Percentiles rank a stretch among this genome's conserved stretches.
Evolutionary conservation across 2,888 invertebrate genomes (phyloP).

Genomic region (Rhamnusium bicolor): DNA sequence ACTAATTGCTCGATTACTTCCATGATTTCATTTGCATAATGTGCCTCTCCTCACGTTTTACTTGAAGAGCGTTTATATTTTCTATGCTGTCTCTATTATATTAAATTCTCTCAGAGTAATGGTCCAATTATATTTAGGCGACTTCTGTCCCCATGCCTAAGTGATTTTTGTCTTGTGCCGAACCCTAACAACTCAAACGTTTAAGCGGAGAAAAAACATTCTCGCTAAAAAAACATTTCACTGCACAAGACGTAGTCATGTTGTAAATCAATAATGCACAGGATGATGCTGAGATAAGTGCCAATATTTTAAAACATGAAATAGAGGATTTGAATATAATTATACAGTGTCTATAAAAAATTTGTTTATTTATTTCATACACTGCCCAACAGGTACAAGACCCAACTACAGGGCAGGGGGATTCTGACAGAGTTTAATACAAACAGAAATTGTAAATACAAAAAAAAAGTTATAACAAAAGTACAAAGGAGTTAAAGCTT

Average conservation of each 20-base stretch:
- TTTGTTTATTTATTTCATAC: too few relatives aligned
- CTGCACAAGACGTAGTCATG: background rate
- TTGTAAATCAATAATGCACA: background rate
- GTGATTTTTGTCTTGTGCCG: slow-evolving; percentile 25
- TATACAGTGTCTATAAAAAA: too few relatives aligned
- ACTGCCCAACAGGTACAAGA: too few relatives aligned
- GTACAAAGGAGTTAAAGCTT: too few relatives aligned
- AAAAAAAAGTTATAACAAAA: too few relatives aligned
- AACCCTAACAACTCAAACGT: background rate
- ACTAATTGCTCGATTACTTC: slow-evolving; percentile 55
- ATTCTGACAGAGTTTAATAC: too few relatives aligned
- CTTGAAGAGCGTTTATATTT: slow-evolving; percentile 33
- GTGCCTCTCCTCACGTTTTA: slow-evolving; percentile 44
- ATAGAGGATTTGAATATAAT: too few relatives aligned
- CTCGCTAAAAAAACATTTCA: background rate
- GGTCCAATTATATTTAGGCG: slow-evolving; percentile 34
- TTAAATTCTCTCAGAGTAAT: slow-evolving; percentile 33
- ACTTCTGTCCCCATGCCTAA: slow-evolving; percentile 16
- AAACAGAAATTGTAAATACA: too few relatives aligned
- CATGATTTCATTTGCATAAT: slow-evolving; percentile 58
- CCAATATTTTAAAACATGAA: too few relatives aligned
- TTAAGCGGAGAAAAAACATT: background rate
- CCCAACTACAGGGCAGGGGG: too few relatives aligned
- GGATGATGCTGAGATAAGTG: background rate
- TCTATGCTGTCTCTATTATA: slow-evolving; percentile 25